Evolutionary conservation across 2,797 vertebrate species (phyloP).

Genomic region (Onychomys leucogaster): DNA sequence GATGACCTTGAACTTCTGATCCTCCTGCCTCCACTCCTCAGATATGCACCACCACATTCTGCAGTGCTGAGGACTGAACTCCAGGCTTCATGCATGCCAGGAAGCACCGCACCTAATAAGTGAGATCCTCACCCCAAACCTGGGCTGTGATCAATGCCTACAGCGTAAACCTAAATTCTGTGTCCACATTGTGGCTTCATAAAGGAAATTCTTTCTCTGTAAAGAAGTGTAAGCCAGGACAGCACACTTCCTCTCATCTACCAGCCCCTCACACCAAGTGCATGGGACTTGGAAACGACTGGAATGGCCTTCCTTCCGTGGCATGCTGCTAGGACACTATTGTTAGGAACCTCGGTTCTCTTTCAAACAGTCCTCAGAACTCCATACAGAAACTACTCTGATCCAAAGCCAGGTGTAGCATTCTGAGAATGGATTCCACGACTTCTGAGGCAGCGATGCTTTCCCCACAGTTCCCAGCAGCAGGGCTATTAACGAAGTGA

Average conservation of each 20-base stretch:
- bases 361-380: not conserved
- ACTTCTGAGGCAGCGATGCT: not conserved
- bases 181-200: fast-evolving
- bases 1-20: not conserved
- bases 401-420: not conserved
- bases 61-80: not conserved
- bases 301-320: not conserved
- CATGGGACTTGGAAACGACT: not conserved
- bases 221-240: not conserved
- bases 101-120: not conserved
- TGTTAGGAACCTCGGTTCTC: not conserved
- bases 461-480: not conserved
- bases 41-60: not conserved
- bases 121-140: not conserved
- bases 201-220: not conserved
- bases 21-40: too few species aligned
- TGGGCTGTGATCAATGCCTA: not conserved
- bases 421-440: not conserved
- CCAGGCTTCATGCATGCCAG: not conserved
- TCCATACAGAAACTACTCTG: too few species aligned
- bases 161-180: not conserved
- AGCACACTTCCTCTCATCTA: not conserved
- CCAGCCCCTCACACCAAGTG: not conserved
- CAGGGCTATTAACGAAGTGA: not conserved
- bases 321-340: not conserved